A percentile compares a stretch with the other conserved stretches of the same genome.
Conservation (phyloP, 1,140 invertebrate genomes). For the Epicauta chinensis region DNA sequence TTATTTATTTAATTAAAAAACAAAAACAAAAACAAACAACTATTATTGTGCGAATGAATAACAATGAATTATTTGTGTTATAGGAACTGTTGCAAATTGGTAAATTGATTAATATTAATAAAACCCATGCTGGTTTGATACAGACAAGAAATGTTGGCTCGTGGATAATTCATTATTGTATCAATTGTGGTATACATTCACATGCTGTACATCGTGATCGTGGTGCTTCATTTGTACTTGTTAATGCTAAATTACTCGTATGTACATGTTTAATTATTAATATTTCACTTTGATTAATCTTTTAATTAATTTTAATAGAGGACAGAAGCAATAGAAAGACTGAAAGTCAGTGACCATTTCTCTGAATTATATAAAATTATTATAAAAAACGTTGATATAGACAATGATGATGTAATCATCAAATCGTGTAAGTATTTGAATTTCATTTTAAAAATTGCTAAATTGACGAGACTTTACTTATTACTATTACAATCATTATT, state of each 20-base stretch:
- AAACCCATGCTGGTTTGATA: conserved; percentile 45
- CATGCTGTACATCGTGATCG: conserved; percentile 48
- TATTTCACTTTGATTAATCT: too few species aligned
- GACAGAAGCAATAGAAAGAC: conserved; percentile 22
- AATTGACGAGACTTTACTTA: not conserved
- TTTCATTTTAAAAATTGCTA: not conserved
- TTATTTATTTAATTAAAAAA: too few species aligned
- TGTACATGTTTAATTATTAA: conserved; percentile 29
- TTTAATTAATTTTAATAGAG: conserved; percentile 22
- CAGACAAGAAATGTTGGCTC: conserved; percentile 43
- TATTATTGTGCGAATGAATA: too few species aligned
- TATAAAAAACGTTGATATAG: conserved; percentile 22
- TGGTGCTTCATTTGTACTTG: conserved; percentile 45
- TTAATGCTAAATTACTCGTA: conserved; percentile 45
- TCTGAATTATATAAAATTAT: conserved; percentile 32
- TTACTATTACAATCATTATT: conserved; percentile 2
- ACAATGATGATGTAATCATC: conserved; percentile 10
- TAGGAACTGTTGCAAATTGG: conserved; percentile 41
- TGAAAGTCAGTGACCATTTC: conserved; percentile 22
- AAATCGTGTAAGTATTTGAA: conserved; percentile 25
- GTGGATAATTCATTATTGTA: conserved; percentile 48
- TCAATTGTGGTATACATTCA: conserved; percentile 41
- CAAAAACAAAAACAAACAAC: too few species aligned
- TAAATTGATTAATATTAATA: conserved; percentile 45
- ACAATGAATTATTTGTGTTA: conserved; percentile 5